Percentiles rank a stretch among this genome's conserved stretches.
These are phyloP conservation scores for Ibycter americanus DNA, from an alignment of 2,797 vertebrate species.

Conservation along the genomic window DNA sequence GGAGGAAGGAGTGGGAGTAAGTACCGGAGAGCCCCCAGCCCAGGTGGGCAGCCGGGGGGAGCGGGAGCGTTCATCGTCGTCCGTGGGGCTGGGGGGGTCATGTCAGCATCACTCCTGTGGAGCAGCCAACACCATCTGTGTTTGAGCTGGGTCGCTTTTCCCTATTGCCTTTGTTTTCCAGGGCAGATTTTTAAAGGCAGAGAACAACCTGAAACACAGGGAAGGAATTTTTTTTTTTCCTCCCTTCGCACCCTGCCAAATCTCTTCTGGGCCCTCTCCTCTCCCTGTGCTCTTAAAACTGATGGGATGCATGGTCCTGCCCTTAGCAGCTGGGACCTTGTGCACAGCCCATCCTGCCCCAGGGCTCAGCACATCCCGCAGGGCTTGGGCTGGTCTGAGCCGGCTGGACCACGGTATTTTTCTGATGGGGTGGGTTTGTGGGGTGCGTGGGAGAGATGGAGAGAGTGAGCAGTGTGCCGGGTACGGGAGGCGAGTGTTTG, in stretches of 20 bases:
- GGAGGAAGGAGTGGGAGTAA: conserved; percentile 99
- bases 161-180: not conserved
- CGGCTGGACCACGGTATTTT: rapidly evolving
- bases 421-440: not conserved
- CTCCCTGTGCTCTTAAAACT: not conserved
- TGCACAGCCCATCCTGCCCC: not conserved
- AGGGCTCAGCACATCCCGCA: not conserved
- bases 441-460: not conserved
- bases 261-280: not conserved
- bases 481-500: rapidly evolving
- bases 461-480: rapidly evolving
- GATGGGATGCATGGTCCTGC: not conserved
- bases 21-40: conserved; percentile 67
- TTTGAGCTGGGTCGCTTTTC: not conserved
- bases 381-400: not conserved
- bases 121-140: rapidly evolving
- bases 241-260: not conserved
- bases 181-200: not conserved
- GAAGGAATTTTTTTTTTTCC: not conserved
- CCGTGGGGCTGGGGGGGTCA: rapidly evolving
- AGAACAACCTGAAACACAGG: not conserved
- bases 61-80: rapidly evolving
- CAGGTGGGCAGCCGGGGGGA: not conserved
- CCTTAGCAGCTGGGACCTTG: not conserved
- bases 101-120: rapidly evolving